Conservation (phyloP, 1,140 invertebrate species). For the Leptonema lineaticorne region DNA sequence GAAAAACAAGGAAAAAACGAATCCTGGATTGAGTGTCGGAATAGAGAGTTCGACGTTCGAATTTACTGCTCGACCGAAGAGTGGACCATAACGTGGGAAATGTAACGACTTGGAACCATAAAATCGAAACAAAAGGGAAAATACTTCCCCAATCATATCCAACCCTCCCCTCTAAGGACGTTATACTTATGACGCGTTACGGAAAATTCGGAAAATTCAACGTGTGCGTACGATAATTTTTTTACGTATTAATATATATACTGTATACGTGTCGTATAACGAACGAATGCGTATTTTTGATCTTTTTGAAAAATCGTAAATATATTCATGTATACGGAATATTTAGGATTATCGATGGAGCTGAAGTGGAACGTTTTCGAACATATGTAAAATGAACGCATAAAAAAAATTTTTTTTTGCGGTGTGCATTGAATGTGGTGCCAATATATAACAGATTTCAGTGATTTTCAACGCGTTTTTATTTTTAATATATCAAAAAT, state of each 20-base stretch:
- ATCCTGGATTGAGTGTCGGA: background rate
- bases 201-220: no score
- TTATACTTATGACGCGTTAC: background rate
- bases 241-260: no score
- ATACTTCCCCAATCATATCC: no score
- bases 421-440: constrained; percentile 7
- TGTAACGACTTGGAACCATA: background rate
- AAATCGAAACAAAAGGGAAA: background rate
- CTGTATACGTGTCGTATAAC: no score
- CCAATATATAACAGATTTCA: constrained; percentile 1
- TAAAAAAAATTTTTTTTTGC: constrained; percentile 2
- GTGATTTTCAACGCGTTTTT: background rate
- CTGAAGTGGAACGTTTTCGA: no score
- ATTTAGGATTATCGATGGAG: no score
- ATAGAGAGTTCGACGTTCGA: background rate
- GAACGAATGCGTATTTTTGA: no score
- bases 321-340: no score
- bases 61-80: background rate
- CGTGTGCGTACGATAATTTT: no score
- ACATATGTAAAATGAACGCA: constrained; percentile 19
- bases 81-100: no score
- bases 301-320: no score
- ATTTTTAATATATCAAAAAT: no score
- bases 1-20: background rate
- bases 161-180: background rate